Conservation (phyloP, 2,113 vertebrate species). For the Nerophis ophidion region DNA sequence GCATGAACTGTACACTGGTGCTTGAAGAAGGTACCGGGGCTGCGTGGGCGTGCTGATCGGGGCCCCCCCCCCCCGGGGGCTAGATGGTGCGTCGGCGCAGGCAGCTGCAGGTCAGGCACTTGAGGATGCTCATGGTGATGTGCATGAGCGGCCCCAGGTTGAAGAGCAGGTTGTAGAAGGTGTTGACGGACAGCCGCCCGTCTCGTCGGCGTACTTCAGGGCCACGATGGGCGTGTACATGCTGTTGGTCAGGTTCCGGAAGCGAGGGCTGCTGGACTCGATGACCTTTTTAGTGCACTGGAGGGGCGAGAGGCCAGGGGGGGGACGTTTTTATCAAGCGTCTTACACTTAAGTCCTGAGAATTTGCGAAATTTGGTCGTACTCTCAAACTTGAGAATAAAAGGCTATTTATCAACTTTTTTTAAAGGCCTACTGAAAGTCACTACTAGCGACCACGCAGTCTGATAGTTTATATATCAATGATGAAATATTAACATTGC, state of each 20-base stretch:
- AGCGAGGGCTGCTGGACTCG: slow-evolving; percentile 70
- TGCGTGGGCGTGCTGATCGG: slow-evolving; percentile 5
- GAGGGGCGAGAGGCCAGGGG: no score
- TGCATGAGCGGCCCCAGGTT: slow-evolving; percentile 78
- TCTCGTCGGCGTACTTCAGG: slow-evolving; percentile 77
- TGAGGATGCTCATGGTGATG: slow-evolving; percentile 68
- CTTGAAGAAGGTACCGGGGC: slow-evolving; percentile 6
- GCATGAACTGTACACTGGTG: slow-evolving; percentile 2
- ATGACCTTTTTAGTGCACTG: slow-evolving; percentile 78
- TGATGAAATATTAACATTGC: no score
- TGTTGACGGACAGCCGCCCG: slow-evolving; percentile 75
- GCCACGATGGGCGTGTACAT: slow-evolving; percentile 79
- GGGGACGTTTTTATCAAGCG: no score
- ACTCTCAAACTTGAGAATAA: no score
- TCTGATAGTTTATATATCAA: no score
- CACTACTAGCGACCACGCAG: no score
- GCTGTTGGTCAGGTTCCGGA: slow-evolving; percentile 76
- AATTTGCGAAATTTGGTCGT: no score
- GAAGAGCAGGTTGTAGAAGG: slow-evolving; percentile 79
- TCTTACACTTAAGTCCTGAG: no score
- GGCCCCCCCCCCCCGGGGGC: no score
- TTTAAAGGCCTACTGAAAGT: no score
- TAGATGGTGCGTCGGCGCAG: slow-evolving; percentile 70
- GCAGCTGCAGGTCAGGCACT: slow-evolving; percentile 81
- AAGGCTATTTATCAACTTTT: no score